Evolutionary conservation across 23 tunicate genomes (phyloP).

Genomic region (Styela plicata): DNA sequence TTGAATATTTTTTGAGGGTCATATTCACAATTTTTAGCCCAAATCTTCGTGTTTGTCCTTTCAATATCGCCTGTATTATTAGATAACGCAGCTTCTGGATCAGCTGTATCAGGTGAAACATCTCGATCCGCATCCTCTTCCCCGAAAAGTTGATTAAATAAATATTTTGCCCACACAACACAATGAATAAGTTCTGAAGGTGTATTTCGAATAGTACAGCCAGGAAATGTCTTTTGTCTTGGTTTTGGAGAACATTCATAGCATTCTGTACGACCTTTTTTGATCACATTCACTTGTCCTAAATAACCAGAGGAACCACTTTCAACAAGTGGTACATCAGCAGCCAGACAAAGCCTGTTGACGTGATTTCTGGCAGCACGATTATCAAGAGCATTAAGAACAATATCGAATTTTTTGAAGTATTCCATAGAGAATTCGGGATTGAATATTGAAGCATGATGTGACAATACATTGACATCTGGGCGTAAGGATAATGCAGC

Average conservation of each 20-base stretch:
- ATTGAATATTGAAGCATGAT: conserved; percentile 83
- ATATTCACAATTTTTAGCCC: conserved; percentile 83
- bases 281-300: conserved; percentile 81
- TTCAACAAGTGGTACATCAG: conserved; percentile 84
- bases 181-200: conserved; percentile 97
- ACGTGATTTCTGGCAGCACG: conserved; percentile 91
- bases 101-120: conserved; percentile 95
- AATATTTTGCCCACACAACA: conserved; percentile 95
- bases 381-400: conserved; percentile 89
- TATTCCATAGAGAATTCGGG: conserved; percentile 81
- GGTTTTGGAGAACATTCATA: conserved; percentile 93
- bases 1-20: conserved; percentile 53
- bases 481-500: conserved; percentile 56
- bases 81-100: conserved; percentile 52
- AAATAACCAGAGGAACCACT: conserved; percentile 95
- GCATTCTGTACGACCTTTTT: conserved; percentile 71
- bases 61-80: conserved; percentile 8
- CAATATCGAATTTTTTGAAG: conserved; percentile 81
- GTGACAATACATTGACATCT: conserved; percentile 52
- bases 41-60: conserved; percentile 62
- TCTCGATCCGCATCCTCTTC: conserved; percentile 98
- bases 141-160: conserved; percentile 94
- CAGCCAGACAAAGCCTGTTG: conserved; percentile 89
- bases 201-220: conserved; percentile 95
- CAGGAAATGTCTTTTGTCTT: conserved; percentile 83